These are phyloP conservation scores for Cettia cetti DNA, from an alignment of 2,113 vertebrate species.

Conservation along the genomic window DNA sequence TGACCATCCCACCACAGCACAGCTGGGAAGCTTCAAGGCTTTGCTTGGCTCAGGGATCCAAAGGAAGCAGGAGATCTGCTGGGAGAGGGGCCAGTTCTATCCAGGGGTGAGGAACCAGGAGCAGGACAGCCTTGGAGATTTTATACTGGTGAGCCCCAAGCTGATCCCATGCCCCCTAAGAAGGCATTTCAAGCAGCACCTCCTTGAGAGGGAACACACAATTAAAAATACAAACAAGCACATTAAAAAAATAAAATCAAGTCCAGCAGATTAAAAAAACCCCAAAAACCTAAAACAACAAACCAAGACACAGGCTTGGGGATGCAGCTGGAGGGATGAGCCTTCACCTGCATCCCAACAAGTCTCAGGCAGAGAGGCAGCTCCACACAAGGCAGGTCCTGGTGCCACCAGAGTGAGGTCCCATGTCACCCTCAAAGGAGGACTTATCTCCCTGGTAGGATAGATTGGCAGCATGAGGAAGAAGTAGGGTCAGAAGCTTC, in stretches of 20 bases:
- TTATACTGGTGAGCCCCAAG: background rate
- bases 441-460: background rate
- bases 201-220: background rate
- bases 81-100: background rate
- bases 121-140: background rate
- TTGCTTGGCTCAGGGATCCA: background rate
- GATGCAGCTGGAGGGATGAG: background rate
- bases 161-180: background rate
- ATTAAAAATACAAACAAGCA: background rate
- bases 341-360: background rate
- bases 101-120: background rate
- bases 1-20: rapidly evolving
- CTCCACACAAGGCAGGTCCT: background rate
- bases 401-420: background rate
- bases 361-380: background rate
- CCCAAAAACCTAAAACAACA: background rate
- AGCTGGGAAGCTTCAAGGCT: background rate
- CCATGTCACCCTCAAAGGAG: background rate
- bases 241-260: conserved; percentile 43
- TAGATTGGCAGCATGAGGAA: background rate
- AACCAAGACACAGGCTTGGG: background rate
- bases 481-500: background rate
- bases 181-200: conserved; percentile 13
- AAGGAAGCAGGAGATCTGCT: background rate
- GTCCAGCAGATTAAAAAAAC: background rate